Evolutionary conservation across 2,888 invertebrate genomes (phyloP).

Genomic region (Aromia moschata): DNA sequence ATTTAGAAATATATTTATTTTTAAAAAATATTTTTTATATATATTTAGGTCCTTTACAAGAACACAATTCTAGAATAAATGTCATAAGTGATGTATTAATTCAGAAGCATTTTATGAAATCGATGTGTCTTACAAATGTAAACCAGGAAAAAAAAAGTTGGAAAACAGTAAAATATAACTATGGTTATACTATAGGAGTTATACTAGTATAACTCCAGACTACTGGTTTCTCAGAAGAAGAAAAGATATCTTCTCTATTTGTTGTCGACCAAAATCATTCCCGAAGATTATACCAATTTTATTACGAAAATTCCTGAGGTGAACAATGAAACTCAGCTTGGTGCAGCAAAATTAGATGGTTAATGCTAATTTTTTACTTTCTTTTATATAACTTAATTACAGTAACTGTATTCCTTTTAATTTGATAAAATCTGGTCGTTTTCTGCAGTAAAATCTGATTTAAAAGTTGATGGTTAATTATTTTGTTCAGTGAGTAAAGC

Average conservation of each 20-base stretch:
- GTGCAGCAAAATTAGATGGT: neutral
- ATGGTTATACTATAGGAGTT: no score
- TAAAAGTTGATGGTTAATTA: neutral
- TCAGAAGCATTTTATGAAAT: neutral
- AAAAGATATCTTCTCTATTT: no score
- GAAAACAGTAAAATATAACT: neutral
- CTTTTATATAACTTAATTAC: neutral
- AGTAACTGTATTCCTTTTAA: neutral
- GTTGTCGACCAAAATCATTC: neutral
- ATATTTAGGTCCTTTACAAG: no score
- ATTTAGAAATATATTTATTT: no score
- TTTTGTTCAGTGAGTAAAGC: neutral
- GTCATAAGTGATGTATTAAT: no score
- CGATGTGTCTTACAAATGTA: neutral
- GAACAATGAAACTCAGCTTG: neutral
- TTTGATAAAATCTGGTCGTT: neutral
- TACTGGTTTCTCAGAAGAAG: no score
- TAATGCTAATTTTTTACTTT: neutral
- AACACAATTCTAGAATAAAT: no score
- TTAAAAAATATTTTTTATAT: no score
- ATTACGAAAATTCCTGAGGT: neutral
- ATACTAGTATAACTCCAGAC: neutral
- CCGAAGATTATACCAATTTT: neutral
- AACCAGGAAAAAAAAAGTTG: neutral
- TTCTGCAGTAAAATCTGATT: neutral